phyloP scores from a whole-genome alignment of 2,888 invertebrate genomes.

The Himalopsyche kuldschensis region DNA sequence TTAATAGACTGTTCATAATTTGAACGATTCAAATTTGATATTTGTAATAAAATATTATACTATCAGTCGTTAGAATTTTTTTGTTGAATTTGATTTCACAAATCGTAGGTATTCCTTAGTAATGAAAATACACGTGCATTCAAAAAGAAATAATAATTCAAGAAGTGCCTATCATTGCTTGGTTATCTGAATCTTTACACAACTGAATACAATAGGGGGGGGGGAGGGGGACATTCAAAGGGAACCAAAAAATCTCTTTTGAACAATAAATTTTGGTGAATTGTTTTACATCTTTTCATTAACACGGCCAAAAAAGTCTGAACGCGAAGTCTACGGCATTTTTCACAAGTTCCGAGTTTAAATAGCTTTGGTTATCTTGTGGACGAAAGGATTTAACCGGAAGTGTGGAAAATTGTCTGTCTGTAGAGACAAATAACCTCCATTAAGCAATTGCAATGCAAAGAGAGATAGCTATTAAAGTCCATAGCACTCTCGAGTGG shows the following conservation, averaged over 20 bases:
- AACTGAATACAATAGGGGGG: not conserved
- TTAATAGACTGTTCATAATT: too few relatives aligned
- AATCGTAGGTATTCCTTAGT: too few relatives aligned
- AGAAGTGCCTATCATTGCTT: too few relatives aligned
- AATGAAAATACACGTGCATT: too few relatives aligned
- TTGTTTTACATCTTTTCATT: not conserved
- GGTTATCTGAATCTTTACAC: too few relatives aligned
- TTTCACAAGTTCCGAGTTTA: not conserved
- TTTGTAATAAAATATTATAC: too few relatives aligned
- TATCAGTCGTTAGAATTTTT: too few relatives aligned
- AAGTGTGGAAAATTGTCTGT: slow-evolving; percentile 6
- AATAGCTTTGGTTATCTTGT: slow-evolving; percentile 1
- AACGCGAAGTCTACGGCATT: not conserved
- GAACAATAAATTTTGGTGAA: not conserved
- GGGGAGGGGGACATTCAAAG: not conserved
- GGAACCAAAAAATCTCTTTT: not conserved
- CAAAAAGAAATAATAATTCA: too few relatives aligned
- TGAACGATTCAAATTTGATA: too few relatives aligned
- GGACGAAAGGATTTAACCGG: slow-evolving; percentile 1
- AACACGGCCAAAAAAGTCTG: not conserved
- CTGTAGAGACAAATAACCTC: slow-evolving; percentile 5
- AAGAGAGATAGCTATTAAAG: not conserved
- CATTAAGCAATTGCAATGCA: slow-evolving; percentile 5
- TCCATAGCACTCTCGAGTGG: not conserved
- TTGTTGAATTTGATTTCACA: too few relatives aligned